Evolutionary conservation across 1,140 invertebrate genomes (phyloP).

Genomic region (Drosophila arizonae): DNA sequence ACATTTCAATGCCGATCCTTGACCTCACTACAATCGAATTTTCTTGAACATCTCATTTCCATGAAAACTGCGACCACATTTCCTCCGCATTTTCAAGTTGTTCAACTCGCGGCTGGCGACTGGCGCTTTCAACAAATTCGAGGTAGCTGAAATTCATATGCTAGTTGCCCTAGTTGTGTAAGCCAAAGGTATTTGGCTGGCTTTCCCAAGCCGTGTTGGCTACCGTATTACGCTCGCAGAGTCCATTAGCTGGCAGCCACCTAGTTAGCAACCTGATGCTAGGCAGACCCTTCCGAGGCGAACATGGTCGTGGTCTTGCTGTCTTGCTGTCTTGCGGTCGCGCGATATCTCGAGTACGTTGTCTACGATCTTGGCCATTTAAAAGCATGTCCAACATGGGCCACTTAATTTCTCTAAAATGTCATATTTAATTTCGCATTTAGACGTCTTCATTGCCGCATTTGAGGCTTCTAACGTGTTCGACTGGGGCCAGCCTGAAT

Average conservation of each 20-base stretch:
- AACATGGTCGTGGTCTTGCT: neutral
- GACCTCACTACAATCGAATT: neutral
- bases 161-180: slow-evolving; percentile 14
- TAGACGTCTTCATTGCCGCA: slow-evolving; percentile 68
- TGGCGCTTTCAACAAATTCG: neutral
- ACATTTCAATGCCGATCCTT: too few relatives aligned
- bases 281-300: slow-evolving; percentile 6
- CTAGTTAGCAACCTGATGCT: slow-evolving; percentile 30
- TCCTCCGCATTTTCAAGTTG: neutral
- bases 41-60: neutral
- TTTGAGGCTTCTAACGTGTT: slow-evolving; percentile 36
- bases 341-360: slow-evolving; percentile 16
- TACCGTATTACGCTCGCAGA: slow-evolving; percentile 30
- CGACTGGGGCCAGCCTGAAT: slow-evolving; percentile 16
- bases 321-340: neutral
- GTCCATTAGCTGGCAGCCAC: slow-evolving; percentile 24
- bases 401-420: slow-evolving; percentile 71
- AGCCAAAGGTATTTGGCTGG: slow-evolving; percentile 17
- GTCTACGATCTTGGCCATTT: slow-evolving; percentile 46
- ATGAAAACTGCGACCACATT: neutral
- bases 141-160: neutral
- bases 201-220: slow-evolving; percentile 33
- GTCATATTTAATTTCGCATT: slow-evolving; percentile 76
- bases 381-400: slow-evolving; percentile 57
- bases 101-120: neutral